Evolutionary conservation across 1,140 invertebrate species (phyloP), one percentile per base, ranked within the genome.

Genomic region (Musca vetustissima): DNA sequence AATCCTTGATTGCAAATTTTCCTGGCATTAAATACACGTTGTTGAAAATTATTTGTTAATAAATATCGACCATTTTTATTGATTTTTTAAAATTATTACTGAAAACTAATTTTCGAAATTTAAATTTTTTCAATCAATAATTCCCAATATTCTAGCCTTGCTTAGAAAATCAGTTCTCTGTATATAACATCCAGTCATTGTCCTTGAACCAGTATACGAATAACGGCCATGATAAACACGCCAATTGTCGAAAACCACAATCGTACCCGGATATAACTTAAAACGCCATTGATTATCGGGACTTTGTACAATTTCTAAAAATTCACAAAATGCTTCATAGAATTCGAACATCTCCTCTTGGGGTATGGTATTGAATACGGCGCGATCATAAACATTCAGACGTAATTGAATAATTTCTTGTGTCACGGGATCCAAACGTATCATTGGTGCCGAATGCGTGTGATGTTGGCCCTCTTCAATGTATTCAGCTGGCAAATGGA

Each of bases 211-310:
- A 1, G 86, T 86, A 79, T 91, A 93, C 0, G 80, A 85, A 25
- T 85, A 84, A 61, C 92, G 84, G 0, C 91, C 91, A 75, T 93
- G 92, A 2, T 92, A 77, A 1, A 92, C 84, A 55, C 92, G 84
- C 86, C 90, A 92, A 80, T 93, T 93, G 73, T 93, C 91, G 65
- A 92, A 87, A 52, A 90, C 86, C 47, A 92, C 80, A 1, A 92
- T 86, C 36, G 82, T 87, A 70, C 90, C 90, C 43, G 90, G 89
- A 21, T 75, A 74, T 13, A 92, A 76, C 77, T 88, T 88, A 15
- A 92, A 79, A 71, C 83, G 83, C 83, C 87, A 86, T 71, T 88
- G 84, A 52, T 86, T 84, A 2, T 80, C 73, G 3, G 83, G 74
- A 52, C 85, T 76, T 25, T 85, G 78, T 50, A 89, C 85, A 70